Evolutionary conservation across 1,140 invertebrate species (phyloP).

Genomic region (Parasteatoda tepidariorum): DNA sequence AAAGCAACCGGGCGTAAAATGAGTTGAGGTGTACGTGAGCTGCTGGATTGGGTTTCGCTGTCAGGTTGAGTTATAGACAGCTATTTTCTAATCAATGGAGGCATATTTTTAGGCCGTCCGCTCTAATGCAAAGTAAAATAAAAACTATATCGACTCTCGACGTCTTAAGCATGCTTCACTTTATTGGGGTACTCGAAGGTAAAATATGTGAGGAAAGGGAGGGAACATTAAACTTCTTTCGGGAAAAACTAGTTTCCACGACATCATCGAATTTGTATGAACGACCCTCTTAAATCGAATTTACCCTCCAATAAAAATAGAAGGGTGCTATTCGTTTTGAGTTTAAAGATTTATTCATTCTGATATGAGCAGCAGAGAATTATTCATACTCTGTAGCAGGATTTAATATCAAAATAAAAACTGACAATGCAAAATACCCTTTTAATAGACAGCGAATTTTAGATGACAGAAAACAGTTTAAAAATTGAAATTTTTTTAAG

Average conservation of each 20-base stretch:
- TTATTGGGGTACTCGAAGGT: slow-evolving; percentile 34
- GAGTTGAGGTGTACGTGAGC: slow-evolving; percentile 44
- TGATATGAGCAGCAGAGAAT: no score
- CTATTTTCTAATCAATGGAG: slow-evolving; percentile 57
- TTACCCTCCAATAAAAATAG: neutral
- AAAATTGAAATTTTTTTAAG: no score
- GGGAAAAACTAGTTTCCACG: slow-evolving; percentile 29
- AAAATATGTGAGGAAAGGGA: neutral
- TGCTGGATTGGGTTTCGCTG: slow-evolving; percentile 48
- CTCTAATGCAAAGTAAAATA: neutral
- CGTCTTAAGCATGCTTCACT: slow-evolving; percentile 40
- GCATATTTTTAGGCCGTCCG: slow-evolving; percentile 51
- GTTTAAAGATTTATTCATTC: no score
- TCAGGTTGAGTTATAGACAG: slow-evolving; percentile 51
- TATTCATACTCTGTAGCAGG: no score
- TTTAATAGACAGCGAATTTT: no score
- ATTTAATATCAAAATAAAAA: no score
- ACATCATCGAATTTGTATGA: slow-evolving; percentile 2
- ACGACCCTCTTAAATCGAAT: neutral
- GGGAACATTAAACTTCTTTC: slow-evolving; percentile 34
- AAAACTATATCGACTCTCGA: slow-evolving; percentile 37
- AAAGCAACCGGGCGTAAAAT: slow-evolving; percentile 49
- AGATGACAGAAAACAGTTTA: no score
- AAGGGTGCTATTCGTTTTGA: neutral
- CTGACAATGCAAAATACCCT: no score